These are phyloP conservation scores for Drosophila silvestris DNA, from an alignment of 2,888 invertebrate genomes.

Conservation along the genomic window DNA sequence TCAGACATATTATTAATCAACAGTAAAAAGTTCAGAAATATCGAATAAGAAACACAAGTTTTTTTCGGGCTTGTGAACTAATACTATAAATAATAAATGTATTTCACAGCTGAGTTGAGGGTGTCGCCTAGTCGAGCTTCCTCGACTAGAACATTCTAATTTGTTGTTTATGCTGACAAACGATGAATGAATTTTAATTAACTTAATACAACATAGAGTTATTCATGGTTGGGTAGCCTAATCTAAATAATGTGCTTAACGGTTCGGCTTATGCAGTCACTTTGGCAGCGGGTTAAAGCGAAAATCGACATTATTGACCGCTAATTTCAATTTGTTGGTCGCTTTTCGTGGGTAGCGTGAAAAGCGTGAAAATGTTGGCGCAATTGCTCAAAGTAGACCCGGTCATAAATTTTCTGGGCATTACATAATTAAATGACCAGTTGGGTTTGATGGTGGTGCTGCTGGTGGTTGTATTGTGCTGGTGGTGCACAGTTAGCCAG, in stretches of 20 bases:
- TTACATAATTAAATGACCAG: conserved; percentile 73
- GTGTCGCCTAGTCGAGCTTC: not conserved
- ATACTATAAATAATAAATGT: not conserved
- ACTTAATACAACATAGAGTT: not conserved
- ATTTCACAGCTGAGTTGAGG: not conserved
- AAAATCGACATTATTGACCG: conserved; percentile 37
- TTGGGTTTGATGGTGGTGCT: conserved; percentile 8
- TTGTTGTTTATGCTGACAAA: not conserved
- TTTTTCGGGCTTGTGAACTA: not conserved
- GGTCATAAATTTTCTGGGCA: conserved; percentile 66
- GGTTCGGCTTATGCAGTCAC: not conserved
- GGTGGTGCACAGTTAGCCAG: not conserved
- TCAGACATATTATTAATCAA: not conserved
- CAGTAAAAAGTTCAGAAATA: not conserved
- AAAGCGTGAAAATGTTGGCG: conserved; percentile 72
- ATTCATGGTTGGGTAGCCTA: not conserved
- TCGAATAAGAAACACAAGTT: not conserved
- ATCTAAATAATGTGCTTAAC: conserved; percentile 7
- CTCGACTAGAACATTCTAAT: not conserved
- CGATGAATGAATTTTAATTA: not conserved
- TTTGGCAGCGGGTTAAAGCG: not conserved
- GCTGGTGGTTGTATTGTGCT: not conserved
- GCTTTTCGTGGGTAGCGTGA: conserved; percentile 33
- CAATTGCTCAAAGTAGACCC: conserved; percentile 53
- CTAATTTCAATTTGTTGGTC: conserved; percentile 56